Base-by-base conservation (phyloP, 2,797 vertebrate species). In the Sebastes vulpes region DNA sequence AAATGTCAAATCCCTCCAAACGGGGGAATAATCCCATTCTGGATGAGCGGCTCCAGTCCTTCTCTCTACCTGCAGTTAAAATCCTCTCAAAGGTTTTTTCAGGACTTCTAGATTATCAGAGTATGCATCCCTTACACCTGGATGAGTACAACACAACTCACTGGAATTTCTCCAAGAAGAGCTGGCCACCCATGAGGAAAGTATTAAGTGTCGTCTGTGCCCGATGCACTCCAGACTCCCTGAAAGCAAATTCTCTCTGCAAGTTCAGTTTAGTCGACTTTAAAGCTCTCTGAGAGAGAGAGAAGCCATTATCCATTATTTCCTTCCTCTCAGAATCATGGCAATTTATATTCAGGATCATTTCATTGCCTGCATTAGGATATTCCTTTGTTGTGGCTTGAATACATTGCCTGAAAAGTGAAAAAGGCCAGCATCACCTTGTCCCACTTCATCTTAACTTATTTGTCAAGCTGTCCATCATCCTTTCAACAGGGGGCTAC, bases 391-490 rank as follows among this genome's bases (percentile, higher is more conserved):
- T 85, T 76, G 76, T 50, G 16, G 65, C 69, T 73, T 75, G 81
- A 90, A 89, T 89, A 82, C 88, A 86, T 79, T 81, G 70, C 53
- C 63, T 52, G 23, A 84, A 89, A 87, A 81, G 83, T 81, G 75
- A 72, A 78, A 84, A 90, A 90, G 82, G 81, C 88, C 85, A 50
- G 77, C 80, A 70, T 92, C 91, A 93, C 93, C 92, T 91, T 92
- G 92, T 85, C 86, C 87, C 75, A 86, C 86, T 92, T 93, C 86
- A 90, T 93, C 92, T 92, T 85, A 85, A 93, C 91, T 93, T 94
- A 94, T 95, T 94, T 94, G 92, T 93, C 90, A 85, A 91, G 85
- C 92, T 93, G 94, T 93, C 94, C 83, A 71, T 94, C 93, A 93
- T 89, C 86, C 92, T 91, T 92, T 95, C 93, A 93, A 81, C 90